phyloP scores from a whole-genome alignment of 1,140 invertebrate species.

The Copidosoma floridanum region DNA sequence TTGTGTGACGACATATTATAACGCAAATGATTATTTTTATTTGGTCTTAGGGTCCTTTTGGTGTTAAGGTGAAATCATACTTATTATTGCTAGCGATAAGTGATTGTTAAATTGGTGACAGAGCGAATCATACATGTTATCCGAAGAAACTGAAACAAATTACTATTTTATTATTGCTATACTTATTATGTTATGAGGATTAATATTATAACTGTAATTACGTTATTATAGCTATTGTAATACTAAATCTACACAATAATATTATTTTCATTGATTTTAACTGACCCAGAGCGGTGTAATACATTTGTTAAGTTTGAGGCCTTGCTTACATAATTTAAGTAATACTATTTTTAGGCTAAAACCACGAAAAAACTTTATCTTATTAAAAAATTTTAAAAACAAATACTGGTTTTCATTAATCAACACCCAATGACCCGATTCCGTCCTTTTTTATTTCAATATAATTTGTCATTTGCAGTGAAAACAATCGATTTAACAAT shows the following conservation, averaged over 20 bases:
- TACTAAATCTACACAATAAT: not conserved
- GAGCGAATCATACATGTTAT: too few species aligned
- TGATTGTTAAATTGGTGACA: too few species aligned
- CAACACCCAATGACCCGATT: too few species aligned
- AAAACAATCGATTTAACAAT: not conserved
- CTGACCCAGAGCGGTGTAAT: conserved; percentile 42
- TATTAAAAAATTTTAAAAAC: conserved; percentile 42
- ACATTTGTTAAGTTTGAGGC: conserved; percentile 59
- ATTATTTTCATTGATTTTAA: conserved; percentile 46
- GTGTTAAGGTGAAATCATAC: too few species aligned
- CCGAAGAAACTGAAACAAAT: too few species aligned
- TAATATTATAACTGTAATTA: conserved; percentile 18
- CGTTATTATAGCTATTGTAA: conserved; percentile 12
- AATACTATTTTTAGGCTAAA: conserved; percentile 56
- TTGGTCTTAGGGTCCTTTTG: too few species aligned
- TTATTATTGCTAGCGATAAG: too few species aligned
- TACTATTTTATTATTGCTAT: not conserved
- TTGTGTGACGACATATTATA: too few species aligned
- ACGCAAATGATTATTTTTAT: too few species aligned
- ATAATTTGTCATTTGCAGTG: too few species aligned
- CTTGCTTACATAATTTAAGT: conserved; percentile 54
- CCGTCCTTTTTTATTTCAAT: too few species aligned
- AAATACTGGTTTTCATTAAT: not conserved
- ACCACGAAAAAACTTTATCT: conserved; percentile 49
- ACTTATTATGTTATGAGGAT: not conserved